Evolutionary conservation across 2,113 vertebrate species (phyloP), one percentile per base, ranked within the genome.

Genomic region (Ciconia stormi): DNA sequence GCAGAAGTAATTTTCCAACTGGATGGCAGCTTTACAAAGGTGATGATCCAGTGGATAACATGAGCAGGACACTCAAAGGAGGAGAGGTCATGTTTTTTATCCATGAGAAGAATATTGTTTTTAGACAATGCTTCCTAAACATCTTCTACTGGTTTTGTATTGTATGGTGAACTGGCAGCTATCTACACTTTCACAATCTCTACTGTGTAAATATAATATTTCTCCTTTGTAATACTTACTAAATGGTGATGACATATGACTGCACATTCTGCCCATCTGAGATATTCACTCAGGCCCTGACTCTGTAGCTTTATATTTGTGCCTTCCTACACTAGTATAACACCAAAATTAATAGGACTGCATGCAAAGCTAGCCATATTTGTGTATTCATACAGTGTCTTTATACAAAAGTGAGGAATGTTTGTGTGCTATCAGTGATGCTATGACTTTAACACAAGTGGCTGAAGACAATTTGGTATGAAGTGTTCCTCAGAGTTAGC

Each of bases 1-100:
- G 85, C 73, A 94, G 61, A 95, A 82, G 49, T 29, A 90, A 88
- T 95, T 97, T 97, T 95, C 82, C 67, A 90, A 36, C 40, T 67
- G 62, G 21, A 69, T 90, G 85, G 74, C 66, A 90, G 66, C 34
- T 93, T 79, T 69, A 74, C 4, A 3, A 79, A 86, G 42, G 52
- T 11, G n/a, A 74, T 88, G 85, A 95, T 79, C 30, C 79, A 30
- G 7, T 13, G 61, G 61, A 67, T 50, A 92, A 78, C 44, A 50
- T 7, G 10, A 92, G 47, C 42, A 52, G 59, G 34, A 90, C 13
- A 36, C 19, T 85, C 50, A 59, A 15, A 90, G 79, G 19, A 90
- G 79, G 42, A 76, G n/a, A 82, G 11, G 10, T 40, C 3, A 3
- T 4, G 2, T 7, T 5, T 73, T 89, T 82, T 47, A 56, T 44